Conservation (phyloP, 2,113 vertebrate genomes). For the Aphelocoma coerulescens region DNA sequence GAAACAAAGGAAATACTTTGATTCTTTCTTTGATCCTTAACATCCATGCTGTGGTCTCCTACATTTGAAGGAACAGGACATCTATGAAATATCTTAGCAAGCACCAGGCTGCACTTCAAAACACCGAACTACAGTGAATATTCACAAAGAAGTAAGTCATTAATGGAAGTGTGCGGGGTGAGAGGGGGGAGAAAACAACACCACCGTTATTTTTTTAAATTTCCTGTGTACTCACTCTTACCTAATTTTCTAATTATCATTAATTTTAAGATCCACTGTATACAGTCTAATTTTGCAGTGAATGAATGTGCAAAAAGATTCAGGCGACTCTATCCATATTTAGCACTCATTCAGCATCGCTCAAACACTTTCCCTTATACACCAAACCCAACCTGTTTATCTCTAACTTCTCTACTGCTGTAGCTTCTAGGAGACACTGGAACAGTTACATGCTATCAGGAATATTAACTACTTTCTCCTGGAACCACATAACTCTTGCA, state of each 20-base stretch:
- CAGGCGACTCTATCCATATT: background rate
- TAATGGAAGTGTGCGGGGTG: background rate
- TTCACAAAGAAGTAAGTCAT: background rate
- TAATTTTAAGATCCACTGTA: background rate
- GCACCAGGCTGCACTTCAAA: background rate
- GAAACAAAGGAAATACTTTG: background rate
- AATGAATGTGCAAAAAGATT: background rate
- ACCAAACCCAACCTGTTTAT: background rate
- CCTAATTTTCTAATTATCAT: background rate
- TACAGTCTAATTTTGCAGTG: background rate
- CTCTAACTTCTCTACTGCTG: background rate
- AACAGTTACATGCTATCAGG: background rate
- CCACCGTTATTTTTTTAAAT: background rate
- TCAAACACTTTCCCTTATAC: background rate
- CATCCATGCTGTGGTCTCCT: background rate
- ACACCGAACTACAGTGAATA: background rate
- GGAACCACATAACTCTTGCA: background rate
- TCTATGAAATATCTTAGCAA: background rate
- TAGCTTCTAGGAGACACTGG: background rate
- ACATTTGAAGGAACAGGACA: background rate
- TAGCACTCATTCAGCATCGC: background rate
- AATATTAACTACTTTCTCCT: background rate
- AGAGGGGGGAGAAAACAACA: background rate
- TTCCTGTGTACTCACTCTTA: background rate
- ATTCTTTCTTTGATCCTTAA: background rate